A percentile compares a stretch with the other conserved stretches of the same genome.
Conservation (phyloP, 2,797 vertebrate genomes). For the Danionella dracula region DNA sequence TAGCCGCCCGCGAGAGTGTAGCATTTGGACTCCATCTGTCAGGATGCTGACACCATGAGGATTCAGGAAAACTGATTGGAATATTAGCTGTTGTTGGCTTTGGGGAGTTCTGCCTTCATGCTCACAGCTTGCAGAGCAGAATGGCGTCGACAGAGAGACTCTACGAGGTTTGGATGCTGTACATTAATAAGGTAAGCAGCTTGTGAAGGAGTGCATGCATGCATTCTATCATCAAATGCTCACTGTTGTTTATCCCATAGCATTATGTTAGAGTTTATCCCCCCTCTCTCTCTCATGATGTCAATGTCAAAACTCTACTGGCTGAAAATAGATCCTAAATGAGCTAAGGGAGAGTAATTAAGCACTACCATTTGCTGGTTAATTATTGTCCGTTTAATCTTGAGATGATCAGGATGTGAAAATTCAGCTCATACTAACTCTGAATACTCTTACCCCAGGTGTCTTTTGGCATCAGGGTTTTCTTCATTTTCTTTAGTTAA, state of each 20-base stretch:
- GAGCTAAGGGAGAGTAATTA: too few species aligned
- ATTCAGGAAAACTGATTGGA: constrained; percentile 32
- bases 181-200: constrained; percentile 86
- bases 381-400: not conserved
- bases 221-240: too few species aligned
- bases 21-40: constrained; percentile 2
- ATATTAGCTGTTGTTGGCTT: not conserved
- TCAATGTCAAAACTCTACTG: too few species aligned
- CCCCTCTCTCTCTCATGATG: too few species aligned
- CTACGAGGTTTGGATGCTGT: constrained; percentile 98
- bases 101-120: constrained; percentile 43
- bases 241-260: too few species aligned
- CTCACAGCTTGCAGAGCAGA: constrained; percentile 38
- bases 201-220: not conserved
- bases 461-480: not conserved
- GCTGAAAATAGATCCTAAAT: too few species aligned
- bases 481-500: too few species aligned
- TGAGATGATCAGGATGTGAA: not conserved
- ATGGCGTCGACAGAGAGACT: constrained; percentile 96
- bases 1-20: constrained; percentile 1
- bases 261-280: too few species aligned
- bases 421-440: not conserved
- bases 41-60: constrained; percentile 55
- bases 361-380: too few species aligned
- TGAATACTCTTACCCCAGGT: not conserved